Evolutionary conservation across 2,888 invertebrate species (phyloP).

Genomic region (Drosophila fulvimacula): DNA sequence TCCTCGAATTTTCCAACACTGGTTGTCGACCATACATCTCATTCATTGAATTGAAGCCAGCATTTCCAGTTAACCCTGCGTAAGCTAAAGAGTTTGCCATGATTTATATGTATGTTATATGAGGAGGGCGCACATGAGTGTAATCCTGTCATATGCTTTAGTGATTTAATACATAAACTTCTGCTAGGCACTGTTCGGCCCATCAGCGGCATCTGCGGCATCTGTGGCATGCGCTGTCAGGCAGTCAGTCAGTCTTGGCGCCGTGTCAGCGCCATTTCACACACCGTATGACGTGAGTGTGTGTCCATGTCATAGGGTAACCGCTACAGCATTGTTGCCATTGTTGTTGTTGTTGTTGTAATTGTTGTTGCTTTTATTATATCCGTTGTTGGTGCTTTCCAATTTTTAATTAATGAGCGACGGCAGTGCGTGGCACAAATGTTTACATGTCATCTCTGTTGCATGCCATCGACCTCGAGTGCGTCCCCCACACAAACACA

Average conservation of each 20-base stretch:
- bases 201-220: constrained; percentile 31
- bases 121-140: constrained; percentile 56
- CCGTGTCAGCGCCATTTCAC: constrained; percentile 58
- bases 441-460: constrained; percentile 40
- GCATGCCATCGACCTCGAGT: constrained; percentile 12
- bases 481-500: not conserved
- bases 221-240: constrained; percentile 35
- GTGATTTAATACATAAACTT: constrained; percentile 74
- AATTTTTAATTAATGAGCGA: constrained; percentile 76
- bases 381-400: constrained; percentile 31
- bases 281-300: constrained; percentile 56
- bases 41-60: constrained; percentile 5
- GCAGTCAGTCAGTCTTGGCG: constrained; percentile 20
- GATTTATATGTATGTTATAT: constrained; percentile 61
- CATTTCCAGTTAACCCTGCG: constrained; percentile 18
- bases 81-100: constrained; percentile 66
- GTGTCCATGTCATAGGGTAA: constrained; percentile 51
- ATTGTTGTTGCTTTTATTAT: constrained; percentile 1
- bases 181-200: constrained; percentile 15
- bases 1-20: not conserved
- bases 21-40: not conserved
- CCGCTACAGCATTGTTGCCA: constrained; percentile 46
- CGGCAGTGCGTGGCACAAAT: constrained; percentile 41
- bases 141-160: constrained; percentile 77
- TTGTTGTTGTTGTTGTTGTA: constrained; percentile 9